Conservation (phyloP, 2,113 vertebrate species). For the Oryzias melastigma region DNA sequence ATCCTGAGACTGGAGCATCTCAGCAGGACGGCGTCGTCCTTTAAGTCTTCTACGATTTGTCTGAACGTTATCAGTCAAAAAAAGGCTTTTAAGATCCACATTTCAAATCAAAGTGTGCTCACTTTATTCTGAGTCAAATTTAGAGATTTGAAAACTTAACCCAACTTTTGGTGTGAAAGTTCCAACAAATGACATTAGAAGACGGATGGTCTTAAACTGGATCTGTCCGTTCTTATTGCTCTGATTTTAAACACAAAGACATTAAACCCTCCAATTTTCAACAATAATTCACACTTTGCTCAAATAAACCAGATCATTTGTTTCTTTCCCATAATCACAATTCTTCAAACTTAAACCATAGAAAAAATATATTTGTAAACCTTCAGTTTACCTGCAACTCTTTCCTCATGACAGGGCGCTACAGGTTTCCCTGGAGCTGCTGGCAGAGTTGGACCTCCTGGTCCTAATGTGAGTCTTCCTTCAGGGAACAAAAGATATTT, state of each 20-base stretch:
- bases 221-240: neutral
- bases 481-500: neutral
- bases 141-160: too few relatives aligned
- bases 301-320: too few relatives aligned
- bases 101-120: too few relatives aligned
- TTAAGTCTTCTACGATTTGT: neutral
- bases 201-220: neutral
- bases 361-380: neutral
- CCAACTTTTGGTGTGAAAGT: neutral
- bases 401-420: slow-evolving; percentile 79
- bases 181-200: neutral
- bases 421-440: slow-evolving; percentile 97
- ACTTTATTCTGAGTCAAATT: too few relatives aligned
- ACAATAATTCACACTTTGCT: too few relatives aligned
- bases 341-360: too few relatives aligned
- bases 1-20: neutral
- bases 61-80: too few relatives aligned
- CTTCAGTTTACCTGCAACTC: neutral
- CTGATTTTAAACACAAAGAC: too few relatives aligned
- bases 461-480: slow-evolving; percentile 86
- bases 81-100: neutral
- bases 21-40: neutral
- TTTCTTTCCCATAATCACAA: too few relatives aligned
- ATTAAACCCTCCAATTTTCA: too few relatives aligned
- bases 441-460: slow-evolving; percentile 92